A percentile compares a stretch with the other conserved stretches of the same genome.
Conservation (phyloP, 2,113 vertebrate genomes). For the Lynx canadensis region DNA sequence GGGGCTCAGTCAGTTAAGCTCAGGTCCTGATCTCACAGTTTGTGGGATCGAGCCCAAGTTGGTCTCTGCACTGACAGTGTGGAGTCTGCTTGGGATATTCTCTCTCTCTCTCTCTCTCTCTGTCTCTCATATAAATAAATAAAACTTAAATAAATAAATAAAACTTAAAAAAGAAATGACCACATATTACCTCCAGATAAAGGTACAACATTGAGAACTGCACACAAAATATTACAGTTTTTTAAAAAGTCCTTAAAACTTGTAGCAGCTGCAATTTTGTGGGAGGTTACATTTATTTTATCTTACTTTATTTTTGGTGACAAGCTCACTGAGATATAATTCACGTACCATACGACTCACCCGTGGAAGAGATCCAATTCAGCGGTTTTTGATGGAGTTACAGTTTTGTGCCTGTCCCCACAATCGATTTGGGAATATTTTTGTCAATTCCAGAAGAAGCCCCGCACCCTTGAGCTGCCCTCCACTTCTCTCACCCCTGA, state of each 20-base stretch:
- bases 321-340: neutral
- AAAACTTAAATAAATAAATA: too few relatives aligned
- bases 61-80: too few relatives aligned
- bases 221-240: neutral
- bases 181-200: neutral
- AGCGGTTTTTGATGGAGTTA: neutral
- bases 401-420: neutral
- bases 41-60: too few relatives aligned
- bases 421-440: neutral
- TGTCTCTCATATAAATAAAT: too few relatives aligned
- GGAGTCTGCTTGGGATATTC: too few relatives aligned
- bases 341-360: neutral
- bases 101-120: too few relatives aligned
- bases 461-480: too few relatives aligned
- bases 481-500: neutral
- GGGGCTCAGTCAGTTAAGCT: too few relatives aligned
- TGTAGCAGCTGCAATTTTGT: neutral
- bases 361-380: neutral
- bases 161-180: neutral
- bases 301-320: neutral
- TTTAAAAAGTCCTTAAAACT: neutral
- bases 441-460: neutral
- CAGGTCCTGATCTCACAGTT: too few relatives aligned
- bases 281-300: neutral
- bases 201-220: fast-evolving